Evolutionary conservation across 2,113 vertebrate species (phyloP).

Genomic region (Thunnus maccoyii): DNA sequence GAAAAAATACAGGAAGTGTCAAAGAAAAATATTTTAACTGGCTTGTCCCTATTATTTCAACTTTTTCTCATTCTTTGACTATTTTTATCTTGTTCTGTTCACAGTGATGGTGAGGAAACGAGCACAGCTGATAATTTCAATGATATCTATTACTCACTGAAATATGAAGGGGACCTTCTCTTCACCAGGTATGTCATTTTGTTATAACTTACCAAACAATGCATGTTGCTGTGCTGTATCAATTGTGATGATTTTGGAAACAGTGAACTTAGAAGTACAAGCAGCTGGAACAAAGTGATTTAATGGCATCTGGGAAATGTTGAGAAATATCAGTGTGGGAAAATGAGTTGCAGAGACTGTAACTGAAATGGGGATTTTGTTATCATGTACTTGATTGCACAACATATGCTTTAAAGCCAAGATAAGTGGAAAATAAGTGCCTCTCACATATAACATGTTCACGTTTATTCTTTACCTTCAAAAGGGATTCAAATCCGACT

Average conservation of each 20-base stretch:
- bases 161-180: constrained; percentile 93
- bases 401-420: background rate
- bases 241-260: background rate
- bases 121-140: constrained; percentile 89
- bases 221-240: background rate
- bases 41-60: background rate
- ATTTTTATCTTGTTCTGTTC: constrained; percentile 35
- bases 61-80: background rate
- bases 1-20: background rate
- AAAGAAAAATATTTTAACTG: background rate
- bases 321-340: constrained; percentile 5
- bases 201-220: background rate
- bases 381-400: background rate
- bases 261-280: background rate
- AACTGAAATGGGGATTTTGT: background rate
- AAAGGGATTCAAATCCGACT: constrained; percentile 88
- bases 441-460: background rate
- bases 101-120: constrained; percentile 92
- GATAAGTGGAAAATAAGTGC: background rate
- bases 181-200: constrained; percentile 90
- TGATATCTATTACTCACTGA: constrained; percentile 89
- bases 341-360: background rate
- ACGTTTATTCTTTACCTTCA: constrained; percentile 22
- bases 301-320: background rate
- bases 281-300: background rate